A percentile compares a stretch with the other conserved stretches of the same genome.
Conservation (phyloP, 2,113 vertebrate species). For the Tachuris rubrigastra region DNA sequence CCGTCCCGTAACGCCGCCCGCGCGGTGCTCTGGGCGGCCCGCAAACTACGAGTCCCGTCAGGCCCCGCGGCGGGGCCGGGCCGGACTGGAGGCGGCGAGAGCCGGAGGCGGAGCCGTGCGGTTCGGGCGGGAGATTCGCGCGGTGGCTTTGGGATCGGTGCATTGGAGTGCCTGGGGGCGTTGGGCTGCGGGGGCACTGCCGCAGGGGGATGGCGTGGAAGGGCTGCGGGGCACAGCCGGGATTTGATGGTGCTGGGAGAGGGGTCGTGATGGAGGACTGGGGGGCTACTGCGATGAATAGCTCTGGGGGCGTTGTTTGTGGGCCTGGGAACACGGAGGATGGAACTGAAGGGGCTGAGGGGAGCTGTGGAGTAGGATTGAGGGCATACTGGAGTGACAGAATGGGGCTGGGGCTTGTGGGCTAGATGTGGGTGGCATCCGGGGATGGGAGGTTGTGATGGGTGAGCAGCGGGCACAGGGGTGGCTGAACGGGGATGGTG, state of each 20-base stretch:
- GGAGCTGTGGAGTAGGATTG: too few species aligned
- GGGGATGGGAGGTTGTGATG: background rate
- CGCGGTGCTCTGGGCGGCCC: too few species aligned
- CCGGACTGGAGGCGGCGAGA: too few species aligned
- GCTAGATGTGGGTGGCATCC: background rate
- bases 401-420: background rate
- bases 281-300: too few species aligned
- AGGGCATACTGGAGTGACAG: background rate
- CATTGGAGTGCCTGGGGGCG: too few species aligned
- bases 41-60: background rate
- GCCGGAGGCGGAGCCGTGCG: background rate
- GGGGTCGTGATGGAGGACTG: too few species aligned
- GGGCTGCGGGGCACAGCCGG: background rate
- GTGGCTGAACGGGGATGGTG: background rate
- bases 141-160: background rate
- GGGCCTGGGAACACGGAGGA: background rate
- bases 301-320: too few species aligned
- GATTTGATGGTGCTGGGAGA: too few species aligned
- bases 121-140: background rate
- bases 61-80: background rate
- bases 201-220: background rate
- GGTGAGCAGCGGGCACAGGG: background rate
- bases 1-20: too few species aligned
- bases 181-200: too few species aligned
- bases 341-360: background rate